Base-by-base conservation (phyloP, 2,113 vertebrate genomes). In the Grammomys surdaster region DNA sequence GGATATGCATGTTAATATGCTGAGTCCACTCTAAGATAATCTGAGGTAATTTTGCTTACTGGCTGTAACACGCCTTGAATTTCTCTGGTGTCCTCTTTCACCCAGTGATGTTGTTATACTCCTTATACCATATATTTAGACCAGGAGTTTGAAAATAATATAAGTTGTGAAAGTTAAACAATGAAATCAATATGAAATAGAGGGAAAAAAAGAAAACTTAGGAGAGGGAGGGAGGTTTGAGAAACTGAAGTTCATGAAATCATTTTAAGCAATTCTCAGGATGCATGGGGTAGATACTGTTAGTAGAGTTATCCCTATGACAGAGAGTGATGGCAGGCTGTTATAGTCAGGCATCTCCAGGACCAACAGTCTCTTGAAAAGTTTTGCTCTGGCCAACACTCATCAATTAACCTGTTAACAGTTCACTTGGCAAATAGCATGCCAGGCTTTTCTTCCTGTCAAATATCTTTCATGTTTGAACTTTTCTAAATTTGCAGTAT, bases 121-220 rank as follows among this genome's bases (percentile, higher is more conserved):
- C 90, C 84, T 67, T 93, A 43, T 80, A 28, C 60, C 70, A 54
- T 13, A 26, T 33, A 88, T 19, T 46, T n/a, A 85, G 88, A 69
- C 16, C 48, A 93, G 31, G 46, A 36, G 46, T 85, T 60, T 86
- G 63, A 36, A 86, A 89, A 91, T 48, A 69, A 73, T 28, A 36
- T 33, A 3, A 40, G 31, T 4, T 16, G 7, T 51, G 31, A 93
- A 28, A 31, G 28, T 54, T 80, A 91, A 85, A 85, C 78, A 76
- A 56, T 63, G 20, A 72, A 93, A 76, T 48, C 40, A 58, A 65
- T 81, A 88, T 26, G 88, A 94, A 95, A 91, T n/a, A 69, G 43
- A 84, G n/a, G 10, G 1, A 54, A 73, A 93, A 20, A 65, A 81
- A 46, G 26, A 85, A 92, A 87, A 91, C 24, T 26, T 58, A 87